Percentiles rank a stretch among this genome's conserved stretches.
phyloP scores from a whole-genome alignment of 2,797 vertebrate genomes.

The Poliocrania exsul region DNA sequence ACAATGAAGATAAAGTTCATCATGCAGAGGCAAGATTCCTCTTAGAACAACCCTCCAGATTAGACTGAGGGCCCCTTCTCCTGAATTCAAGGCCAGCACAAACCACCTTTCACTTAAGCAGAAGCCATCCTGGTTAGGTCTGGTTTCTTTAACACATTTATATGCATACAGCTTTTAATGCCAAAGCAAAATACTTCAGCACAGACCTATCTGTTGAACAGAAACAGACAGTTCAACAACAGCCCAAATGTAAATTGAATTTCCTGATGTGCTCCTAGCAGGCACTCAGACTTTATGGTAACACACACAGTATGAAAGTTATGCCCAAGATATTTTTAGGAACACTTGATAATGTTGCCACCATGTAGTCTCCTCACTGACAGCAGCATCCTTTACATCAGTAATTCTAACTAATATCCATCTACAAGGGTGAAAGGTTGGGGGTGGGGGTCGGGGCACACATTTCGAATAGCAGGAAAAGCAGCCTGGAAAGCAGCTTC shows the following conservation, averaged over 20 bases:
- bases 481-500: neutral
- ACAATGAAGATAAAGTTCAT: constrained; percentile 13
- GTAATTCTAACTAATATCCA: neutral
- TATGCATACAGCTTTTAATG: neutral
- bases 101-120: neutral
- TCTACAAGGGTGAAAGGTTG: fast-evolving
- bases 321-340: neutral
- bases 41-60: neutral
- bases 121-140: constrained; percentile 12
- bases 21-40: neutral
- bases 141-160: constrained; percentile 12
- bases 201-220: neutral
- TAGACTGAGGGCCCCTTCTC: neutral
- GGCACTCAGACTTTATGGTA: neutral
- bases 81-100: constrained; percentile 6
- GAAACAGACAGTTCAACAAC: neutral
- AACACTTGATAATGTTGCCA: neutral
- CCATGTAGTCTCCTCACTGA: neutral
- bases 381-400: neutral
- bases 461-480: neutral
- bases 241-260: neutral
- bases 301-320: neutral
- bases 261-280: neutral
- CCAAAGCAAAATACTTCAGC: constrained; percentile 16
- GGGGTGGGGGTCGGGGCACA: neutral